Evolutionary conservation across 35 echinoderm and acorn worm species (phyloP).

Genomic region (Ophiothrix spiculata): DNA sequence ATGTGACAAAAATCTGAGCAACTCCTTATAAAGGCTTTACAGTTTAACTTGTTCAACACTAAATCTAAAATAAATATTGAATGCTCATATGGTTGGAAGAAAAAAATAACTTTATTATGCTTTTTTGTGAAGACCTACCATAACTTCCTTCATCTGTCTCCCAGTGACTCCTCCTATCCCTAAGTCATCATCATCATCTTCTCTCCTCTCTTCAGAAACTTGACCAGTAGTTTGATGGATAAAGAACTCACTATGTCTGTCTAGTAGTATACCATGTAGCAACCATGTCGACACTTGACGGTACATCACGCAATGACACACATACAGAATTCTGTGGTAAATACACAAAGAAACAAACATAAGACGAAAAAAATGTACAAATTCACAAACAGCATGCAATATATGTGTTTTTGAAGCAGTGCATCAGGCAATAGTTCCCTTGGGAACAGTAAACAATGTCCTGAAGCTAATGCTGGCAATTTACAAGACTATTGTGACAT

Average conservation of each 20-base stretch:
- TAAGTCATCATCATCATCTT: slow-evolving; percentile 64
- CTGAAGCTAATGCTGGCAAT: too few species aligned
- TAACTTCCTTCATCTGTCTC: slow-evolving; percentile 66
- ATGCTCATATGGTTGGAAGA: neutral
- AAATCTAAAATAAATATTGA: neutral
- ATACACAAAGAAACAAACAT: neutral
- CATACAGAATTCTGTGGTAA: slow-evolving; percentile 79
- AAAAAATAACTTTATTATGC: neutral
- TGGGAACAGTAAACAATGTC: too few species aligned
- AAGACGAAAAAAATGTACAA: too few species aligned
- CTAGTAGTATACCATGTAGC: slow-evolving; percentile 78
- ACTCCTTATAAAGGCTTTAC: too few species aligned
- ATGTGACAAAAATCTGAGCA: too few species aligned
- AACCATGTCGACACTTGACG: slow-evolving; percentile 87
- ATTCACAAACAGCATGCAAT: too few species aligned
- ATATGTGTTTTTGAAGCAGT: too few species aligned
- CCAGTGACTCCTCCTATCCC: slow-evolving; percentile 79
- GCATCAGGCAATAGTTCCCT: too few species aligned
- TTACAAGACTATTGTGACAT: too few species aligned
- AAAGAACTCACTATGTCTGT: slow-evolving; percentile 85
- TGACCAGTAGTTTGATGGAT: slow-evolving; percentile 63
- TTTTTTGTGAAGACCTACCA: slow-evolving; percentile 40
- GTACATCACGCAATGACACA: slow-evolving; percentile 83
- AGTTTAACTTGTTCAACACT: neutral
- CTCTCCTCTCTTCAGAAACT: slow-evolving; percentile 18